Percentiles rank a stretch among this genome's conserved stretches.
phyloP scores from a whole-genome alignment of 2,797 vertebrate genomes.

The Otolemur crassicaudatus region DNA sequence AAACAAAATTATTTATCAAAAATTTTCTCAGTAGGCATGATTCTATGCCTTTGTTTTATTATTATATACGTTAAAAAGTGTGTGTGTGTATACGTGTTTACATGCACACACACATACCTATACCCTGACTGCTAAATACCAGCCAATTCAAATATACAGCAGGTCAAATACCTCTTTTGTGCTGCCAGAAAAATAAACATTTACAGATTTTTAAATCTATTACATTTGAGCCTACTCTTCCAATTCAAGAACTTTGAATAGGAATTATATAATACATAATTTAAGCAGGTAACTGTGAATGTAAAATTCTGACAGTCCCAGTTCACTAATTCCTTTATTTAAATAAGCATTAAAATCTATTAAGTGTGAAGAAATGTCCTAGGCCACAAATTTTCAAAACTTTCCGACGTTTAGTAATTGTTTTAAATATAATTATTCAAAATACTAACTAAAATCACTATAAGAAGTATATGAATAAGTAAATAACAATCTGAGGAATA shows the following conservation, averaged over 20 bases:
- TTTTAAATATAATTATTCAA: slow-evolving; percentile 5
- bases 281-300: background rate
- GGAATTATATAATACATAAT: background rate
- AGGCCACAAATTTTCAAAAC: slow-evolving; percentile 6
- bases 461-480: background rate
- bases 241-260: background rate
- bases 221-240: background rate
- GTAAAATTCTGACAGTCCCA: background rate
- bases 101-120: background rate
- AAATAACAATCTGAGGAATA: background rate
- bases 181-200: background rate
- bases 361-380: background rate
- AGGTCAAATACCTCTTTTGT: background rate
- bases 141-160: background rate
- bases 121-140: background rate
- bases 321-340: background rate
- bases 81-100: background rate
- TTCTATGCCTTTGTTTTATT: background rate
- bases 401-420: background rate
- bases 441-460: slow-evolving; percentile 3
- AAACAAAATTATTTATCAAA: background rate
- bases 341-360: background rate
- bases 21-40: background rate
- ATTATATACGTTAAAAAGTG: background rate
- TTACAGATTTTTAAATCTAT: background rate